These are phyloP conservation scores for Pterocles burchelli DNA, from an alignment of 2,113 vertebrate species.

Conservation along the genomic window DNA sequence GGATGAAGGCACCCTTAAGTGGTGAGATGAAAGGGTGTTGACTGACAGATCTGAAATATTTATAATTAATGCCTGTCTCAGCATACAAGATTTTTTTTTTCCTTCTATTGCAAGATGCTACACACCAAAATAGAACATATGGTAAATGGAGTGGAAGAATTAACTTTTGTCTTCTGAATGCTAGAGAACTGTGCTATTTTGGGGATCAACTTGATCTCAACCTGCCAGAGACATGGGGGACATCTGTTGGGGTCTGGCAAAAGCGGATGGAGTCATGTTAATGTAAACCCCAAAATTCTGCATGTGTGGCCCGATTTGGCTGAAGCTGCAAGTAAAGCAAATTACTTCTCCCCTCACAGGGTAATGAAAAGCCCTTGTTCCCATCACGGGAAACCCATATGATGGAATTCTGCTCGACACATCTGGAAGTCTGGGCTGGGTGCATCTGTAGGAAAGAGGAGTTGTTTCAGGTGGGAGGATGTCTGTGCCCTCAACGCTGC, in stretches of 20 bases:
- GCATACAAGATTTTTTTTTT: neutral
- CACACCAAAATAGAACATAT: neutral
- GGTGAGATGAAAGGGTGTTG: constrained; percentile 7
- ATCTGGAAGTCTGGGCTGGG: neutral
- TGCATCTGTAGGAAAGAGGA: neutral
- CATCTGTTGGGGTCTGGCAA: constrained; percentile 39
- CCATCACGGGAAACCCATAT: neutral
- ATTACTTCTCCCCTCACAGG: neutral
- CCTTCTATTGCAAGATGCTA: neutral
- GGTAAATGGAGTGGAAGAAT: constrained; percentile 19
- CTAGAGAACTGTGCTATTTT: constrained; percentile 7
- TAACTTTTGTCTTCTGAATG: neutral
- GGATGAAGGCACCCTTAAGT: neutral
- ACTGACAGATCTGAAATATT: neutral
- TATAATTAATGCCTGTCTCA: neutral
- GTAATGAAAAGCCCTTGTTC: constrained; percentile 34
- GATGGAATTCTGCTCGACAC: neutral
- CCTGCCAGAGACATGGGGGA: constrained; percentile 23
- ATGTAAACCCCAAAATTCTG: constrained; percentile 25
- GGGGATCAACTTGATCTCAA: neutral
- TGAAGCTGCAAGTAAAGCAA: constrained; percentile 34
- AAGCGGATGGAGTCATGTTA: constrained; percentile 1
- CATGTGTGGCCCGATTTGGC: constrained; percentile 30
- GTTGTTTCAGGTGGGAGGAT: neutral
- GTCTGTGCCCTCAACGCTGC: neutral